A percentile compares a stretch with the other conserved stretches of the same genome.
phyloP scores from a whole-genome alignment of 2,113 vertebrate genomes.

The Sapajus apella region DNA sequence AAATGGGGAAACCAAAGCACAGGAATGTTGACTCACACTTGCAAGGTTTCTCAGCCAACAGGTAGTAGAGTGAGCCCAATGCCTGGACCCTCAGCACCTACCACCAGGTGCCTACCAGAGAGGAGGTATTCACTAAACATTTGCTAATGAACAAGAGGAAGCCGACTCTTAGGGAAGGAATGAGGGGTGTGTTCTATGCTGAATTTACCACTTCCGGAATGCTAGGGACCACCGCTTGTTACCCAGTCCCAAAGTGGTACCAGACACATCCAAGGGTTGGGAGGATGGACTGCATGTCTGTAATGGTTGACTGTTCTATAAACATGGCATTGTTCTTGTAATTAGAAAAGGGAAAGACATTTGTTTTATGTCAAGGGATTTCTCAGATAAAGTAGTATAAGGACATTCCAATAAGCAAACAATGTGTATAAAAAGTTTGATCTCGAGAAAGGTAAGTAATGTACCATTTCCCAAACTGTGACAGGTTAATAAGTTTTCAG shows the following conservation, averaged over 20 bases:
- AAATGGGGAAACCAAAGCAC: not conserved
- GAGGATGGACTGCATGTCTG: not conserved
- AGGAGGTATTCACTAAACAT: not conserved
- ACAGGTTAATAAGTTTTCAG: not conserved
- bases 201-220: not conserved
- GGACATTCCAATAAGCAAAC: not conserved
- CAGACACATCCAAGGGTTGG: not conserved
- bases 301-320: not conserved
- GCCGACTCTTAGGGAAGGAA: not conserved
- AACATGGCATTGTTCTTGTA: not conserved
- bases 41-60: not conserved
- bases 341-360: conserved; percentile 11
- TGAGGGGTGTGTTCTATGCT: not conserved
- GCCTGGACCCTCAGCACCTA: not conserved
- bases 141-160: not conserved
- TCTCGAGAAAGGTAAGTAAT: not conserved
- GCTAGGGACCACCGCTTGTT: not conserved
- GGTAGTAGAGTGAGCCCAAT: not conserved
- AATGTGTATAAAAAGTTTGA: not conserved
- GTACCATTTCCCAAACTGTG: not conserved
- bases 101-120: not conserved
- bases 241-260: not conserved
- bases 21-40: not conserved
- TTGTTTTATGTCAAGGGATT: not conserved
- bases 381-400: not conserved